phyloP scores from a whole-genome alignment of 2,797 vertebrate species.

The Phoeniculus purpureus region DNA sequence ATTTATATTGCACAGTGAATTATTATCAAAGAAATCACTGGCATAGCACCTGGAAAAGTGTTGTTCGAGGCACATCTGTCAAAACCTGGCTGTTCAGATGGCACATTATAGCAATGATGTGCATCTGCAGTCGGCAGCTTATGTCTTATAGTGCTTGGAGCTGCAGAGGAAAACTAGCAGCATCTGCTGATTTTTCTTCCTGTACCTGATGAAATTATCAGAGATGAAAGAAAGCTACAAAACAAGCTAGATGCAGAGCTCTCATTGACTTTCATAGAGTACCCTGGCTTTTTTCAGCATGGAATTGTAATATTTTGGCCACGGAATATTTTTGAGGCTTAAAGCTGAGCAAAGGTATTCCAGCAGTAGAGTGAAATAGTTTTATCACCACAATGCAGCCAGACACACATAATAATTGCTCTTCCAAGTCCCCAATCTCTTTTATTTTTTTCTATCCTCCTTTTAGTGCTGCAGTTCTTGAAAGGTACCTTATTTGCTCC shows the following conservation, averaged over 20 bases:
- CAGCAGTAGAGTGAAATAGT: neutral
- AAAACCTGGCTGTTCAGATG: neutral
- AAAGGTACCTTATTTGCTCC: neutral
- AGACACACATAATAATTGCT: neutral
- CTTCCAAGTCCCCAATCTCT: neutral
- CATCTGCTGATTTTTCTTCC: neutral
- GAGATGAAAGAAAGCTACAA: neutral
- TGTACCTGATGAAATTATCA: neutral
- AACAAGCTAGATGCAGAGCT: neutral
- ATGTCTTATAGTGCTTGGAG: neutral
- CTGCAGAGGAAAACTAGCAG: neutral
- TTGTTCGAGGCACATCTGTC: neutral
- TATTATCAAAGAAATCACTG: conserved; percentile 13
- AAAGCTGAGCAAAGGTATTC: neutral
- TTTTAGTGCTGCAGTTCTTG: neutral
- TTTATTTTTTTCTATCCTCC: neutral
- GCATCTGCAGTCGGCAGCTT: neutral
- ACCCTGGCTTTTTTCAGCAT: neutral
- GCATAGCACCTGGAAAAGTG: neutral
- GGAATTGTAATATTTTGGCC: neutral
- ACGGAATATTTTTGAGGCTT: neutral
- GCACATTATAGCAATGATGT: neutral
- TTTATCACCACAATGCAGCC: neutral
- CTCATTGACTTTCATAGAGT: neutral
- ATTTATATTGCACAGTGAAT: neutral